Conservation (phyloP, 1,140 invertebrate species). For the Stenopsyche tienmushanensis region DNA sequence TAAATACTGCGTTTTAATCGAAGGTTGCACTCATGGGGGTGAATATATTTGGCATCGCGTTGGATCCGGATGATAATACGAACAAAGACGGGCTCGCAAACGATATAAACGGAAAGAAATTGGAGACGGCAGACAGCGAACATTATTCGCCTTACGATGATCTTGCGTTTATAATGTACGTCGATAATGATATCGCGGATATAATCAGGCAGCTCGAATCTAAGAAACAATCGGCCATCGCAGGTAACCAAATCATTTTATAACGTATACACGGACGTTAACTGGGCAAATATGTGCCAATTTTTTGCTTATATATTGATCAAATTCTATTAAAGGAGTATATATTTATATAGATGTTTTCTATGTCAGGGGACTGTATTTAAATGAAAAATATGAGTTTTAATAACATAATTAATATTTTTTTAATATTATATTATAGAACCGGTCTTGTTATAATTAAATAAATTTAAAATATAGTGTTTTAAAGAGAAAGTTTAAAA, state of each 20-base stretch:
- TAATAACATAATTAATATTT: no score
- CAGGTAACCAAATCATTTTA: slow-evolving; percentile 52
- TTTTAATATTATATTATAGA: no score
- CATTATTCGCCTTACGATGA: slow-evolving; percentile 88
- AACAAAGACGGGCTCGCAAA: slow-evolving; percentile 14
- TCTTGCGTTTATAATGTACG: slow-evolving; percentile 96
- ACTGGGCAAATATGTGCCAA: no score
- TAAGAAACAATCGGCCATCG: slow-evolving; percentile 82
- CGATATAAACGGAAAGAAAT: slow-evolving; percentile 46
- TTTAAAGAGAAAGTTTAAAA: no score
- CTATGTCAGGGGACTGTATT: no score
- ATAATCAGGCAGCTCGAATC: slow-evolving; percentile 85
- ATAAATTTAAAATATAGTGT: no score
- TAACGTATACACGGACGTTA: no score
- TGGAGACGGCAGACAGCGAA: slow-evolving; percentile 53
- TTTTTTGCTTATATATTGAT: not conserved
- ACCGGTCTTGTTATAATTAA: no score
- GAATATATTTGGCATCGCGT: slow-evolving; percentile 73
- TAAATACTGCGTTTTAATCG: slow-evolving; percentile 42
- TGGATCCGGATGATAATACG: slow-evolving; percentile 47
- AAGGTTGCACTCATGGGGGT: slow-evolving; percentile 74
- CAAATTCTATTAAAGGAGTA: no score
- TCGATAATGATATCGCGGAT: slow-evolving; percentile 87
- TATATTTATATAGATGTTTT: not conserved
- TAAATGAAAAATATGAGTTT: no score